Evolutionary conservation across 2,888 invertebrate genomes (phyloP).

Genomic region (Caenorhabditis imperialis): DNA sequence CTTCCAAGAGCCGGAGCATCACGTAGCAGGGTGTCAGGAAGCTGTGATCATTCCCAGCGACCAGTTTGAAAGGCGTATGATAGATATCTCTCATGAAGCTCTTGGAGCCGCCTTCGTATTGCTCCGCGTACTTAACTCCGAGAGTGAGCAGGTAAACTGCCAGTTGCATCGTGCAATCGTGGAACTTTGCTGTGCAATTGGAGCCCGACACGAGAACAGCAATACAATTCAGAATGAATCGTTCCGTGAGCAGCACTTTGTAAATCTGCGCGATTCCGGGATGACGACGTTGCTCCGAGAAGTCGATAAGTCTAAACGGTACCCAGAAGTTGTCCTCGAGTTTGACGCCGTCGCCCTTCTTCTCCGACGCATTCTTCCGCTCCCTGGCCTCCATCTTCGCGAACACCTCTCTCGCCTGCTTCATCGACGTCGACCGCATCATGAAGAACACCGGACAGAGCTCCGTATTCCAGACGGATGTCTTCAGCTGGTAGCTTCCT

Average conservation of each 20-base stretch:
- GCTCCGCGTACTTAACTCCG: conserved; percentile 38
- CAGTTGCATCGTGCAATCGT: conserved; percentile 65
- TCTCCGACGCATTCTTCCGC: conserved; percentile 29
- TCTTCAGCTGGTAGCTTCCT: conserved; percentile 62
- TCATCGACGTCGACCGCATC: conserved; percentile 55
- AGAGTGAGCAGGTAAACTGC: conserved; percentile 68
- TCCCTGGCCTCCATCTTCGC: conserved; percentile 31
- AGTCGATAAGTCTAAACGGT: conserved; percentile 53
- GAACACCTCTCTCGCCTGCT: conserved; percentile 48
- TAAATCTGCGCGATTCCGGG: conserved; percentile 35
- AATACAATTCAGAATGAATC: conserved; percentile 37
- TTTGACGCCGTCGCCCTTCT: neutral
- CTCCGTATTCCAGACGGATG: conserved; percentile 56
- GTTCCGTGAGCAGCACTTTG: conserved; percentile 35
- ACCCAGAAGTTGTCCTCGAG: conserved; percentile 46
- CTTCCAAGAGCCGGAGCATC: conserved; percentile 13
- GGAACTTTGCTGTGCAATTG: conserved; percentile 25
- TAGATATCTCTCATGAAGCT: conserved; percentile 8
- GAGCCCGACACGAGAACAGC: conserved; percentile 7
- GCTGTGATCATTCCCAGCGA: neutral
- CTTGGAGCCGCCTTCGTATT: conserved; percentile 4
- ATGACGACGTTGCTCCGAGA: conserved; percentile 28
- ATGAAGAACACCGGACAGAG: conserved; percentile 67
- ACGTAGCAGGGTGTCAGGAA: conserved; percentile 27
- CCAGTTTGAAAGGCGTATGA: conserved; percentile 38